phyloP scores from a whole-genome alignment of 2,888 invertebrate species.

The Habroteleia sp. region DNA sequence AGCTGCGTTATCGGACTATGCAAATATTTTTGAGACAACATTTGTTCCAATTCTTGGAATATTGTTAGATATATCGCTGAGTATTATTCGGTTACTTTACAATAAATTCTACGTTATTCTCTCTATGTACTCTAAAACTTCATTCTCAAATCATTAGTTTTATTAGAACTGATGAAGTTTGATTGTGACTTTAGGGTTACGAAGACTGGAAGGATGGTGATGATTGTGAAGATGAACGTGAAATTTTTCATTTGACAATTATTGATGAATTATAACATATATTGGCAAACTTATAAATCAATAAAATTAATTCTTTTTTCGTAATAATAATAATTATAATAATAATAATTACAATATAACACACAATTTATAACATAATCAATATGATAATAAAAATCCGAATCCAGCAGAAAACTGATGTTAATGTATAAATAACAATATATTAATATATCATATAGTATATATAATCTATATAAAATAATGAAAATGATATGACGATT shows the following conservation, averaged over 20 bases:
- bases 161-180: too few species aligned
- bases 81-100: slow-evolving; percentile 29
- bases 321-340: slow-evolving; percentile 7
- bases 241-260: slow-evolving; percentile 5
- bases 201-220: slow-evolving; percentile 9
- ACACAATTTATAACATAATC: slow-evolving; percentile 35
- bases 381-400: slow-evolving; percentile 44
- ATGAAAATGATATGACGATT: slow-evolving; percentile 39
- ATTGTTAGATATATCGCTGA: neutral
- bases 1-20: too few species aligned
- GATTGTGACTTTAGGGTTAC: slow-evolving; percentile 2
- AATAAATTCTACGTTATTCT: slow-evolving; percentile 17
- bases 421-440: slow-evolving; percentile 54
- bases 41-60: too few species aligned
- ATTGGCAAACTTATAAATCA: slow-evolving; percentile 8
- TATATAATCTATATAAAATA: slow-evolving; percentile 44
- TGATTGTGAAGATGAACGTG: slow-evolving; percentile 21
- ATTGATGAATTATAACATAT: slow-evolving; percentile 19
- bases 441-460: slow-evolving; percentile 48
- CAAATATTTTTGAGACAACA: too few species aligned
- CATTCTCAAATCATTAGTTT: too few species aligned
- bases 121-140: slow-evolving; percentile 8
- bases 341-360: slow-evolving; percentile 28
- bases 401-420: slow-evolving; percentile 55
- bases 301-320: slow-evolving; percentile 2